A percentile compares a stretch with the other conserved stretches of the same genome.
phyloP scores from a whole-genome alignment of 2,888 invertebrate genomes.

The Drosophila nr. perissopoda region DNA sequence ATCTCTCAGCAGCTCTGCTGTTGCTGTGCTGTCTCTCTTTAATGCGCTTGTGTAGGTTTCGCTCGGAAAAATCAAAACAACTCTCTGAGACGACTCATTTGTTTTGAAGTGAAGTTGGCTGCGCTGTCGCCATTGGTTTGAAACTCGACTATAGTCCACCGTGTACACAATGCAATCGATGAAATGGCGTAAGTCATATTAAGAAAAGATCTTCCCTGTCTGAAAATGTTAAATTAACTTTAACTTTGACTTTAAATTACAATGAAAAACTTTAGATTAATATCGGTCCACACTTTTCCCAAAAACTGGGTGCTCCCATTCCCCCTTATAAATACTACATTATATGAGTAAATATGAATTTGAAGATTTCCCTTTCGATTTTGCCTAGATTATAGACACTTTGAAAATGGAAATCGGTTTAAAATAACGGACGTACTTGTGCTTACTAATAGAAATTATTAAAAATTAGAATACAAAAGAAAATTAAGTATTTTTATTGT shows the following conservation, averaged over 20 bases:
- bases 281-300: not conserved
- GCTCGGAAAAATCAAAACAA: constrained; percentile 44
- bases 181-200: not conserved
- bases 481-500: not conserved
- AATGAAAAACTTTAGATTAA: not conserved
- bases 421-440: not conserved
- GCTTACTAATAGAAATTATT: not conserved
- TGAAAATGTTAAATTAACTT: not conserved
- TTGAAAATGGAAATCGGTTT: not conserved
- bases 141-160: constrained; percentile 27
- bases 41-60: not conserved
- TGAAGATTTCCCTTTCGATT: not conserved
- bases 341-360: not conserved
- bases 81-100: constrained; percentile 28
- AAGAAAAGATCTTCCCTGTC: not conserved
- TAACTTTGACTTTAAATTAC: not conserved
- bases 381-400: not conserved
- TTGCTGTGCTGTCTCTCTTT: constrained; percentile 10
- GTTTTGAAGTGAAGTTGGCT: constrained; percentile 68
- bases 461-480: not conserved
- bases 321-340: not conserved
- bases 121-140: constrained; percentile 40
- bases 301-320: not conserved
- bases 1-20: constrained; percentile 1
- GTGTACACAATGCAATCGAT: not conserved